Base-by-base conservation (phyloP, 1,140 invertebrate genomes). In the Scylla paramamosain region DNA sequence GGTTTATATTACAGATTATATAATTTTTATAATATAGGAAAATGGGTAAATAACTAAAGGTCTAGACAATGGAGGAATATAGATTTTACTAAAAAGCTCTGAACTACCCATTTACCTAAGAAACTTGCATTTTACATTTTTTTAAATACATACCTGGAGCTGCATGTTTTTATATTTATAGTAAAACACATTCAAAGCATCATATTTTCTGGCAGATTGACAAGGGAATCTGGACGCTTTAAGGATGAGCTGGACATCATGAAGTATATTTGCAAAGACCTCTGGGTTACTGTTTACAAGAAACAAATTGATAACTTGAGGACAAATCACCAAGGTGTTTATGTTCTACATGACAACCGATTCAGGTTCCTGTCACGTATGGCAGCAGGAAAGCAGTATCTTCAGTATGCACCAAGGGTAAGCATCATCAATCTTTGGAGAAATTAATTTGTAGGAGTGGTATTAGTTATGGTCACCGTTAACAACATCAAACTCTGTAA, bases 181-280 rank as follows among this genome's bases (percentile, higher is more conserved):
- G 52, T 59, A 59, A 12, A 59, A 14, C 10, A 8, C 1, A 59
- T 59, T 59, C 16, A 59, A 59, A 8, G 1, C 20, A n/a, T 77
- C 25, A 3, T n/a, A 31, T 95, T 93, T 86, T 92, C 95, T 96
- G 96, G 91, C 93, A 98, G 99, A 96, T 97, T 99, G 91, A 99
- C 99, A 0, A 98, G 98, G 97, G 99, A 99, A 96, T 98, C 98
- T 97, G 98, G 98, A 4, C 97, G 99, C 94, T 99, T 99, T 96
- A 99, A 99, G 97, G 99, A 99, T 97, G 99, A 99, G 97, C 97
- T 99, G 52, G 99, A 99, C 96, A 99, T 99, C 32, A 99, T 99
- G 97, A 99, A 99, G 97, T 99, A 99, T 96, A 99, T 99, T 82
- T 99, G 99, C 96, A 99, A 99, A 96, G 99, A 99, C 97, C 99